Evolutionary conservation across 2,888 invertebrate species (phyloP).

Genomic region (Sinhomidia bicolor): DNA sequence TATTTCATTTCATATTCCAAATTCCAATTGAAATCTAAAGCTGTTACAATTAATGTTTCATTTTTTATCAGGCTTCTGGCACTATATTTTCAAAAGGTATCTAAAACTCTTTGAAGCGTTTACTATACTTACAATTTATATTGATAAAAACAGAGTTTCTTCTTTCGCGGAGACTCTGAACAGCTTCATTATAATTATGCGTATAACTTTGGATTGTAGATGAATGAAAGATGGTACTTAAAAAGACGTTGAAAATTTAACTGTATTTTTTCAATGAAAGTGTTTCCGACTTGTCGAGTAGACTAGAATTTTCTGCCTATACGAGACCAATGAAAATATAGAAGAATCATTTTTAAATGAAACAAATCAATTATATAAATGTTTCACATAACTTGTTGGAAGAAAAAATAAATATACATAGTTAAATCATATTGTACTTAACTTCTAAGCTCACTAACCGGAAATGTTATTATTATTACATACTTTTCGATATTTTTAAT

Average conservation of each 20-base stretch:
- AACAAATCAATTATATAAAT: too few relatives aligned
- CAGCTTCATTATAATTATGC: too few relatives aligned
- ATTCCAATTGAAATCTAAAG: too few relatives aligned
- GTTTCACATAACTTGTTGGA: too few relatives aligned
- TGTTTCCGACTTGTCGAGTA: neutral
- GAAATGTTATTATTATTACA: constrained; percentile 2
- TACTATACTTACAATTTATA: too few relatives aligned
- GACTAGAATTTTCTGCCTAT: neutral
- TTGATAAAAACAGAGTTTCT: constrained; percentile 1
- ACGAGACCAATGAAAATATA: neutral
- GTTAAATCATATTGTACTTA: constrained; percentile 3
- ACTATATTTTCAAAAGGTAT: neutral
- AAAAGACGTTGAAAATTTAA: too few relatives aligned
- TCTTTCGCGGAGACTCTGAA: neutral
- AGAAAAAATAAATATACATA: neutral
- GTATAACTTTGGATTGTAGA: too few relatives aligned
- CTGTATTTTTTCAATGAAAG: neutral
- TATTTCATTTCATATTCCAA: neutral
- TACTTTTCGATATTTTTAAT: neutral
- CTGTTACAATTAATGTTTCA: neutral
- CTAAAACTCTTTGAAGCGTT: too few relatives aligned
- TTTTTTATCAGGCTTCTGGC: neutral
- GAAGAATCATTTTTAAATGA: neutral
- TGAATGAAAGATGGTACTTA: too few relatives aligned
- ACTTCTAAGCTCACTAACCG: constrained; percentile 27